These are phyloP conservation scores for Hetaerina americana DNA, from an alignment of 1,140 invertebrate genomes.

Conservation along the genomic window DNA sequence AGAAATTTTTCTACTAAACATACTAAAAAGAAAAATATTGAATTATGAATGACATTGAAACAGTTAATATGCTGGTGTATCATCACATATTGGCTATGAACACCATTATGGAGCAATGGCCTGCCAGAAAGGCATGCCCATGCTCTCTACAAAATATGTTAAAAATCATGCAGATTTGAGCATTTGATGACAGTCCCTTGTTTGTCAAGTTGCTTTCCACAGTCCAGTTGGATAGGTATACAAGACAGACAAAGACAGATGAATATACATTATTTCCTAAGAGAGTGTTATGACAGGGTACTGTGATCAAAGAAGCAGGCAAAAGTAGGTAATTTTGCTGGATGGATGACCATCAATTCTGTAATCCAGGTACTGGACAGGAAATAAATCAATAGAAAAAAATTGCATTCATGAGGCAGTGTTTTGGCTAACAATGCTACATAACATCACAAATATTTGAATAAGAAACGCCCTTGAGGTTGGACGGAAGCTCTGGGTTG, in stretches of 20 bases:
- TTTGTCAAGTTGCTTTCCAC: background rate
- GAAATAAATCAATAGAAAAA: background rate
- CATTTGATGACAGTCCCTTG: background rate
- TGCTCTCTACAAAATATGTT: background rate
- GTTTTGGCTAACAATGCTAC: background rate
- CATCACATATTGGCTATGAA: background rate
- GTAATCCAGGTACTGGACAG: background rate
- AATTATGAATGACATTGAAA: background rate
- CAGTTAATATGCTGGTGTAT: background rate
- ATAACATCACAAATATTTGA: background rate
- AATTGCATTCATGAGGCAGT: background rate
- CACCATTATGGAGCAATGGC: background rate
- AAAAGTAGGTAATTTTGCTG: background rate
- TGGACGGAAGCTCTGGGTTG: background rate
- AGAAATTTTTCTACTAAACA: background rate
- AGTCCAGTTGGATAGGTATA: background rate
- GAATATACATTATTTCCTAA: background rate
- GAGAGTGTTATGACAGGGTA: background rate
- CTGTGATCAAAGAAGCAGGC: background rate
- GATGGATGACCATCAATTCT: background rate
- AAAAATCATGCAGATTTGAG: background rate
- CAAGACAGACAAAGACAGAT: background rate
- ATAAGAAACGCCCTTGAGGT: background rate
- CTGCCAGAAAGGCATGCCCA: background rate
- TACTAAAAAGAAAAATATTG: slow-evolving; percentile 1